Conservation (phyloP, 1,140 invertebrate species). For the Caenorhabditis brenneri region DNA sequence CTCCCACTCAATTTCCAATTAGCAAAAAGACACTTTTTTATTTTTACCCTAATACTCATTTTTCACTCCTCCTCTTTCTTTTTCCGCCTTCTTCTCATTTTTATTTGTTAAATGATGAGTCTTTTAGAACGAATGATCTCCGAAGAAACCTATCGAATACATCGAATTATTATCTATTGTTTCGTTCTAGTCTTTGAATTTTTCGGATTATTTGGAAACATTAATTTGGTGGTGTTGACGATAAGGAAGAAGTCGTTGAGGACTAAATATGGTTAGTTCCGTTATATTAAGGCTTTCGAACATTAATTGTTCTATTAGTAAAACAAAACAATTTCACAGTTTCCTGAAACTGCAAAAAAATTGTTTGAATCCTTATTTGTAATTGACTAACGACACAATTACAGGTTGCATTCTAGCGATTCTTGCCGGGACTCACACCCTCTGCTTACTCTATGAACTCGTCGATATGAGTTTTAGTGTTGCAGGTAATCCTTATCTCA, state of each 20-base stretch:
- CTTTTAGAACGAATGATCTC: background rate
- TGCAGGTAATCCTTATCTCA: background rate
- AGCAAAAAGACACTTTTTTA: background rate
- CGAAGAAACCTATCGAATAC: slow-evolving; percentile 6
- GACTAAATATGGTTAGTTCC: slow-evolving; percentile 4
- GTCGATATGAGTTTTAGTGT: background rate
- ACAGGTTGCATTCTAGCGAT: background rate
- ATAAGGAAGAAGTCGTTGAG: slow-evolving; percentile 12
- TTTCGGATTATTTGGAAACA: slow-evolving; percentile 9
- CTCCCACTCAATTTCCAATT: background rate
- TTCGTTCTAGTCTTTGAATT: slow-evolving; percentile 19
- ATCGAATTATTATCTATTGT: slow-evolving; percentile 20
- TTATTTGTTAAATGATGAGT: background rate
- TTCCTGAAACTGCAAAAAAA: too few relatives aligned
- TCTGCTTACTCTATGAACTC: slow-evolving; percentile 8
- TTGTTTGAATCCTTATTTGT: too few relatives aligned
- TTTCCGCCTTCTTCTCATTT: background rate
- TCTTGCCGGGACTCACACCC: background rate
- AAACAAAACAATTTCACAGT: too few relatives aligned
- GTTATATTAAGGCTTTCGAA: background rate
- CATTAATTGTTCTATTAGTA: too few relatives aligned
- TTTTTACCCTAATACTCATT: background rate
- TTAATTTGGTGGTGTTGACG: slow-evolving; percentile 3
- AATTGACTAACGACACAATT: background rate
- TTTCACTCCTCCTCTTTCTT: background rate